These are phyloP conservation scores for Malacoraja senta DNA, from an alignment of 2,797 vertebrate genomes.

Conservation along the genomic window DNA sequence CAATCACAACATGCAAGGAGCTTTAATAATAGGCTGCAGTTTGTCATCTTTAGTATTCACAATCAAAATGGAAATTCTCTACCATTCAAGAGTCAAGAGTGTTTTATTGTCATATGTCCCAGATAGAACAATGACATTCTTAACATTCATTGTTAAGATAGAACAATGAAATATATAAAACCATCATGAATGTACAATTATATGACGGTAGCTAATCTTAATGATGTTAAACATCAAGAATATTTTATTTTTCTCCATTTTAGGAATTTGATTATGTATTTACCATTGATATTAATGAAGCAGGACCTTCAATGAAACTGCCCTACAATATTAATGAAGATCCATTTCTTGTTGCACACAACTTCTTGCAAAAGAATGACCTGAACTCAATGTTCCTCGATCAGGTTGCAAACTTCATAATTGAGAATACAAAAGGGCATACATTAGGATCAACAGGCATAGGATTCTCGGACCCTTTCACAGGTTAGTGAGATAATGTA, in stretches of 20 bases:
- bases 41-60: neutral
- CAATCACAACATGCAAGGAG: neutral
- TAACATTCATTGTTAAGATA: no score
- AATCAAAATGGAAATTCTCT: neutral
- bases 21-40: neutral
- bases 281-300: conserved; percentile 91
- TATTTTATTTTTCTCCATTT: neutral
- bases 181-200: neutral
- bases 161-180: neutral
- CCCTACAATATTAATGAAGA: conserved; percentile 87
- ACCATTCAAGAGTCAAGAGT: no score
- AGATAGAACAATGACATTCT: no score
- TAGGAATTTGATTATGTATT: conserved; percentile 97
- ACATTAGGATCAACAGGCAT: conserved; percentile 60
- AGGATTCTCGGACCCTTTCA: conserved; percentile 78
- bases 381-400: conserved; percentile 91
- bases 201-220: neutral
- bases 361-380: conserved; percentile 91
- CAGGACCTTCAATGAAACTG: conserved; percentile 85
- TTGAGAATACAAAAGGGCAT: conserved; percentile 88
- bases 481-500: conserved; percentile 63
- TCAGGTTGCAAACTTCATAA: conserved; percentile 96
- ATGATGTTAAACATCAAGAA: neutral
- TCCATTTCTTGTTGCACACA: conserved; percentile 90
- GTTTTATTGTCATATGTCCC: neutral